Conservation (phyloP, 1,140 invertebrate genomes). For the Zaprionus camerounensis region DNA sequence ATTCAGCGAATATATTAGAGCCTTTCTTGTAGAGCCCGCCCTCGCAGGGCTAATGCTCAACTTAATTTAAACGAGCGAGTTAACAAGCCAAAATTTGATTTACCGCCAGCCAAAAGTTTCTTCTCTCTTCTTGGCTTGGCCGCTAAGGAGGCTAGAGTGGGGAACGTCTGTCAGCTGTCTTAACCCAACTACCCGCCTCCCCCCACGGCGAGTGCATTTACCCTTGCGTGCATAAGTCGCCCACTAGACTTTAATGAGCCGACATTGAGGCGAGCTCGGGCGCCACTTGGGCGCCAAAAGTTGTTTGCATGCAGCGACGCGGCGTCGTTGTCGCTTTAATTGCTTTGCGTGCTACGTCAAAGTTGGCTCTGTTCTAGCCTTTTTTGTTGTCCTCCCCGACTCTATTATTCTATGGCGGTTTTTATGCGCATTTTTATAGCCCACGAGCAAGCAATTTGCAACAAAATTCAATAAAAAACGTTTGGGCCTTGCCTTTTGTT, state of each 20-base stretch:
- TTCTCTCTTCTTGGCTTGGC: slow-evolving; percentile 44
- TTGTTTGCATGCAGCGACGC: slow-evolving; percentile 63
- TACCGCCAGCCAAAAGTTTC: slow-evolving; percentile 64
- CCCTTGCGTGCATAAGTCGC: slow-evolving; percentile 54
- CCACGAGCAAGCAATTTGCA: slow-evolving; percentile 53
- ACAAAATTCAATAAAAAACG: slow-evolving; percentile 45
- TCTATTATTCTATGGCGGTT: slow-evolving; percentile 23
- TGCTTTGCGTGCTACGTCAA: slow-evolving; percentile 61
- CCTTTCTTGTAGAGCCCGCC: slow-evolving; percentile 4
- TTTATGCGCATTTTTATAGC: slow-evolving; percentile 70
- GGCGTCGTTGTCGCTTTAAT: slow-evolving; percentile 56
- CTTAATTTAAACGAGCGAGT: slow-evolving; percentile 78
- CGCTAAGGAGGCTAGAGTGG: slow-evolving; percentile 1
- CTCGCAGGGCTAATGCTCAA: slow-evolving; percentile 56
- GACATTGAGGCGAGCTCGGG: slow-evolving; percentile 74
- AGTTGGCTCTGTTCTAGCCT: slow-evolving; percentile 27
- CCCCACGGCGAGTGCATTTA: slow-evolving; percentile 11
- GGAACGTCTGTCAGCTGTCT: slow-evolving; percentile 35
- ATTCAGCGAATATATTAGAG: slow-evolving; percentile 31
- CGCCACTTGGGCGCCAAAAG: slow-evolving; percentile 75
- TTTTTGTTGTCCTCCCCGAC: slow-evolving; percentile 3
- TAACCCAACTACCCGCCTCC: slow-evolving; percentile 33
- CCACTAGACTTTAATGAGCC: slow-evolving; percentile 78
- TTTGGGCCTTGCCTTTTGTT: slow-evolving; percentile 30
- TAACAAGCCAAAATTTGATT: slow-evolving; percentile 77